phyloP scores from a whole-genome alignment of 2,888 invertebrate genomes.

The Aphrophora alni region DNA sequence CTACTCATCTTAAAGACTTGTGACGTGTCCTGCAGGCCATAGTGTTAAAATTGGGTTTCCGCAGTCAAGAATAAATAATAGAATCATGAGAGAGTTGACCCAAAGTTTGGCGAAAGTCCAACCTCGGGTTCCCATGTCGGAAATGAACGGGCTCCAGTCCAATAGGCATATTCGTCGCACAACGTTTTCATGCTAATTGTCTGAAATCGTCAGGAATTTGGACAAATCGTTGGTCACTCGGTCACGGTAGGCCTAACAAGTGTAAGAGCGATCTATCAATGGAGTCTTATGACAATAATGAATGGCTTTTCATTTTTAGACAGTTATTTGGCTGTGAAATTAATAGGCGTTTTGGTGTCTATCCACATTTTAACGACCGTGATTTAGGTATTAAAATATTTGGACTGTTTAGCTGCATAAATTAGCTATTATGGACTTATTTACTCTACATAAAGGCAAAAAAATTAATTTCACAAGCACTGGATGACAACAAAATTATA shows the following conservation, averaged over 20 bases:
- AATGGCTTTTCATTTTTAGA: not conserved
- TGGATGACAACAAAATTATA: too few relatives aligned
- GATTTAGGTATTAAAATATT: too few relatives aligned
- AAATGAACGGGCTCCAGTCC: not conserved
- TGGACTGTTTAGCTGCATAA: too few relatives aligned
- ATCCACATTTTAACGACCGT: too few relatives aligned
- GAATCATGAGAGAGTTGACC: not conserved
- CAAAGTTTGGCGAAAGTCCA: not conserved
- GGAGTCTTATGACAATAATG: not conserved
- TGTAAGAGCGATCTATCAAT: not conserved
- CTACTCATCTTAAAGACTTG: too few relatives aligned
- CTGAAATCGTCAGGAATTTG: not conserved
- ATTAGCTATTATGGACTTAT: too few relatives aligned
- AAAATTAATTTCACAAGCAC: too few relatives aligned
- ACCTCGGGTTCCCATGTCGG: not conserved
- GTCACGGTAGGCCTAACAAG: not conserved
- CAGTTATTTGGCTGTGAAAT: too few relatives aligned
- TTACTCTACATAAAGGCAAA: too few relatives aligned
- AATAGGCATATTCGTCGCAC: not conserved
- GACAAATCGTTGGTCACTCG: not conserved
- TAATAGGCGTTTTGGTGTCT: too few relatives aligned
- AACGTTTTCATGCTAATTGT: not conserved
- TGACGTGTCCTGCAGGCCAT: not conserved
- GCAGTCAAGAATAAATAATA: not conserved
- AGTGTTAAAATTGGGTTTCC: slow-evolving; percentile 1